A percentile compares a stretch with the other conserved stretches of the same genome.
Evolutionary conservation across 2,113 vertebrate species (phyloP).

Genomic region (Coturnix japonica): DNA sequence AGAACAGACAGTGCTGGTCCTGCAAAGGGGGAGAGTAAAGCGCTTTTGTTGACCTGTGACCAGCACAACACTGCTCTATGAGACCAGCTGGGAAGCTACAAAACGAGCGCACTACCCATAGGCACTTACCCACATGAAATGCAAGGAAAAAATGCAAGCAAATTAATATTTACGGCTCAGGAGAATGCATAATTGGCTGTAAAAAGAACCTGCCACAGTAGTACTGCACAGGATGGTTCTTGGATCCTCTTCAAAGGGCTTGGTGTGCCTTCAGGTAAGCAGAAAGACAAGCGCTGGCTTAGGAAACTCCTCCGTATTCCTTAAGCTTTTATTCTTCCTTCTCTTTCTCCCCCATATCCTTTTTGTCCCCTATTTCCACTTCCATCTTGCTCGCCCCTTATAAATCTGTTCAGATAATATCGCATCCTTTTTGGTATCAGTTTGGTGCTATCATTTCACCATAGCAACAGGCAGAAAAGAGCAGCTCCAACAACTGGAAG

Average conservation of each 20-base stretch:
- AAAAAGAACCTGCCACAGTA: background rate
- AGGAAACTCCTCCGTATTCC: background rate
- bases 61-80: background rate
- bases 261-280: background rate
- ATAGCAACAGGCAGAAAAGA: slow-evolving; percentile 69
- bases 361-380: background rate
- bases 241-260: background rate
- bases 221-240: background rate
- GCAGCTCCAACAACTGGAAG: slow-evolving; percentile 30
- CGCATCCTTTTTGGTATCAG: slow-evolving; percentile 1
- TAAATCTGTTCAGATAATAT: slow-evolving; percentile 14
- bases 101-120: background rate
- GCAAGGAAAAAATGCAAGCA: background rate
- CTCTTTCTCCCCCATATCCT: background rate
- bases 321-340: background rate
- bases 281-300: background rate
- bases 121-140: background rate
- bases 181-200: background rate
- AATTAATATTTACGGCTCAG: background rate
- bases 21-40: background rate
- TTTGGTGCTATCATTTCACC: slow-evolving; percentile 53
- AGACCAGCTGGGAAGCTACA: background rate
- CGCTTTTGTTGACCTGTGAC: background rate
- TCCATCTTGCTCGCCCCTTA: background rate
- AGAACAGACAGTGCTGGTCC: accelerated